Evolutionary conservation across 2,888 invertebrate species (phyloP).

Genomic region (Drosophila paramelanica): DNA sequence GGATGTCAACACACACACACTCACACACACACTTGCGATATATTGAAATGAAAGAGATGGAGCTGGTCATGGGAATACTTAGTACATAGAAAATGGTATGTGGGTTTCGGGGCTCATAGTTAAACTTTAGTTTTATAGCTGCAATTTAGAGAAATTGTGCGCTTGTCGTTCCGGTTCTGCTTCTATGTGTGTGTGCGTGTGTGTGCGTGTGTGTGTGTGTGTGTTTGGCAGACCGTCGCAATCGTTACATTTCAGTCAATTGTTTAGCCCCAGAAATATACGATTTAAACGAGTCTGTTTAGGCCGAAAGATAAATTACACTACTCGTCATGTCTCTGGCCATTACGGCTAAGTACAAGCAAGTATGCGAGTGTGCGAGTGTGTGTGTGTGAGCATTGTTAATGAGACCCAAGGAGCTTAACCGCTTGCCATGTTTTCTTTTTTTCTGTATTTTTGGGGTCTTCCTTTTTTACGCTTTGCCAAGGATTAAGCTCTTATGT

Average conservation of each 20-base stretch:
- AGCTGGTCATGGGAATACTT: slow-evolving; percentile 42
- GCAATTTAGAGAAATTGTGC: slow-evolving; percentile 77
- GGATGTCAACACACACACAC: slow-evolving; percentile 66
- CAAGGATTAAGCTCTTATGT: slow-evolving; percentile 37
- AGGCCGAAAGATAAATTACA: slow-evolving; percentile 70
- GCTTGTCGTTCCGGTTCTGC: slow-evolving; percentile 34
- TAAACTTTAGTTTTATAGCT: slow-evolving; percentile 80
- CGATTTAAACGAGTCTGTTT: slow-evolving; percentile 72
- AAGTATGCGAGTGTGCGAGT: slow-evolving; percentile 2
- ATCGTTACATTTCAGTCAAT: slow-evolving; percentile 76
- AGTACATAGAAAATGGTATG: slow-evolving; percentile 26
- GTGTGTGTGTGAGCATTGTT: slow-evolving; percentile 55
- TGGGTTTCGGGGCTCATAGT: slow-evolving; percentile 55
- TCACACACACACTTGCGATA: slow-evolving; percentile 39
- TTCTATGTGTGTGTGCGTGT: slow-evolving; percentile 1
- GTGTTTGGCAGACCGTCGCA: slow-evolving; percentile 39
- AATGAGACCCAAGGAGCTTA: slow-evolving; percentile 75
- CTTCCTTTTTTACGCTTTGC: slow-evolving; percentile 6
- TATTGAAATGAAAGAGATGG: slow-evolving; percentile 25
- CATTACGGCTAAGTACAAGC: slow-evolving; percentile 11
- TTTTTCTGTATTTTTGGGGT: background rate
- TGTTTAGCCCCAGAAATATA: slow-evolving; percentile 68
- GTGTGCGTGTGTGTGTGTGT: slow-evolving; percentile 20
- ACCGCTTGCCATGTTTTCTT: slow-evolving; percentile 40
- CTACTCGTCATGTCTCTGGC: slow-evolving; percentile 47